Percentiles rank a stretch among this genome's conserved stretches.
Conservation (phyloP, 92 coral and sea anemone species). For the Siderastrea siderea region DNA sequence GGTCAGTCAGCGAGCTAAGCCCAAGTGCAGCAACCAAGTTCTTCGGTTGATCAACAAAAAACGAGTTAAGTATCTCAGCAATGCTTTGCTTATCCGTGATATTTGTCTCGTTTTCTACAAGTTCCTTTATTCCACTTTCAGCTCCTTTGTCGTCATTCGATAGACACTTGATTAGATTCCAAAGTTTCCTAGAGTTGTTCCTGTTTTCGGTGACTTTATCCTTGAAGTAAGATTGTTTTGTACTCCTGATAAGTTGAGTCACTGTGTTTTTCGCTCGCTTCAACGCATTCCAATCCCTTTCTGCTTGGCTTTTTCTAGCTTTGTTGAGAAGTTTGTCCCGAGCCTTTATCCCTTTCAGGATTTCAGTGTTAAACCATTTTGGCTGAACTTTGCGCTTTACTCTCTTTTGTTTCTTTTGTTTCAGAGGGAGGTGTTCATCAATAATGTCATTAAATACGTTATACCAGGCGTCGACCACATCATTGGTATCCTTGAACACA, state of each 20-base stretch:
- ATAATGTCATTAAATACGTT: constrained; percentile 47
- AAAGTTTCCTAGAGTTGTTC: constrained; percentile 66
- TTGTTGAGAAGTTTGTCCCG: constrained; percentile 2
- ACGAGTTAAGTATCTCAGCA: constrained; percentile 18
- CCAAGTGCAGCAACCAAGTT: constrained; percentile 31
- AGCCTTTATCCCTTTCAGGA: not conserved
- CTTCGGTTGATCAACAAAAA: constrained; percentile 29
- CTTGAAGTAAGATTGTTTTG: constrained; percentile 58
- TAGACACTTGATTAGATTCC: constrained; percentile 71
- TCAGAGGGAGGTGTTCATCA: constrained; percentile 53
- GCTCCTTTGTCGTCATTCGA: constrained; percentile 40
- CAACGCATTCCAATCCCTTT: constrained; percentile 43
- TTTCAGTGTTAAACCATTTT: not conserved
- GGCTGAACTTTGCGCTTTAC: not conserved
- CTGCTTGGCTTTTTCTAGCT: constrained; percentile 2
- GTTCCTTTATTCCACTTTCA: constrained; percentile 23
- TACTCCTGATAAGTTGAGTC: constrained; percentile 47
- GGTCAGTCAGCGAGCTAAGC: constrained; percentile 12
- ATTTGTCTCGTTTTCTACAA: constrained; percentile 28
- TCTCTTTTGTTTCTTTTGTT: constrained; percentile 11
- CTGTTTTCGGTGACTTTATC: constrained; percentile 45
- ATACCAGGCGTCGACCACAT: constrained; percentile 60
- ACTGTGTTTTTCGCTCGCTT: constrained; percentile 62
- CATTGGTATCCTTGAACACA: constrained; percentile 39
- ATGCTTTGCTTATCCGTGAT: constrained; percentile 33